Evolutionary conservation across 2,113 vertebrate genomes (phyloP).

Genomic region (Sebastes fasciatus): DNA sequence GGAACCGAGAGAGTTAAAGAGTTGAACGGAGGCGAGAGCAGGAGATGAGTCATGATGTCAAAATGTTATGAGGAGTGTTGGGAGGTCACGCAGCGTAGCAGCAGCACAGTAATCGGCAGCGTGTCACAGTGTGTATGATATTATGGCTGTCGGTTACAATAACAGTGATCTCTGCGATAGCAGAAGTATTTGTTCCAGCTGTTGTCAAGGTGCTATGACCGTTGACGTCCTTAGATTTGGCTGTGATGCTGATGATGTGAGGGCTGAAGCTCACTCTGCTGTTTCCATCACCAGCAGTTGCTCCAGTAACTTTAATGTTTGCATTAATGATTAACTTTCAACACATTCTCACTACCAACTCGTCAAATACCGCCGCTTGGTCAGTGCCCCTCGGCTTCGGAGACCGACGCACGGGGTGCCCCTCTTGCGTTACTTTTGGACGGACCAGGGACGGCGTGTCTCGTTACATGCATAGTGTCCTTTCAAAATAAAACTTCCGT

Average conservation of each 20-base stretch:
- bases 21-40: background rate
- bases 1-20: background rate
- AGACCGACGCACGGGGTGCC: too few species aligned
- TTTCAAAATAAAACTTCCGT: too few species aligned
- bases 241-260: background rate
- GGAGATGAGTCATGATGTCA: background rate
- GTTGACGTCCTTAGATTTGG: background rate
- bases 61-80: background rate
- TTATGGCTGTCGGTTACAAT: background rate
- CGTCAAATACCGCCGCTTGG: too few species aligned
- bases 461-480: too few species aligned
- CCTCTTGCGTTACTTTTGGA: too few species aligned
- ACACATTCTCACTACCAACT: too few species aligned
- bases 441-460: too few species aligned
- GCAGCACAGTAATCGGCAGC: slow-evolving; percentile 7
- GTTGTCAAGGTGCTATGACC: background rate
- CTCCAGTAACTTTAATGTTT: background rate
- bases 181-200: background rate
- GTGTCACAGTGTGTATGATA: background rate
- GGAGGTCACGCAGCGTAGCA: slow-evolving; percentile 19
- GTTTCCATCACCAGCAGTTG: too few species aligned
- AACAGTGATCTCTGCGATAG: background rate
- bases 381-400: too few species aligned
- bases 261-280: too few species aligned
- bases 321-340: background rate